Evolutionary conservation across 1,140 invertebrate species (phyloP), one percentile per base, ranked within the genome.

Genomic region (Globodera ellingtonae): DNA sequence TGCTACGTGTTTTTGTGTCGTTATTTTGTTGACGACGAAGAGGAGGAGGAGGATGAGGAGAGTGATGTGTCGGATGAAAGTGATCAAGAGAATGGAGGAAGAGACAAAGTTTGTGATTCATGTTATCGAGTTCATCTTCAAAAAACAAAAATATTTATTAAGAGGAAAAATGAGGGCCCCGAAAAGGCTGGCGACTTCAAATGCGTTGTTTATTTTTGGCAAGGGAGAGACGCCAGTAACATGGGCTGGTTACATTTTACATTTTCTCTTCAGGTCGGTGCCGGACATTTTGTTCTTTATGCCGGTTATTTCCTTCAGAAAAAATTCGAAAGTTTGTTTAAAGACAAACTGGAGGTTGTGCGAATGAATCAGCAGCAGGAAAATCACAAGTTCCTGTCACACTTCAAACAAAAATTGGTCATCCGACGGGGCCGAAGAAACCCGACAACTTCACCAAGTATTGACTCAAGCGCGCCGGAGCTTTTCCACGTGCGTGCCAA

Each of bases 241-340:
- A 98, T 98, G 96, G 97, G 97, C 35, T 99, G 97, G 97, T 92
- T 99, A 0, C 98, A 95, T 9, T 99, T 99, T 90, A 99, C 97
- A 0, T 99, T 99, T 90, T 94, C 79, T 46, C 75, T 94, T 91
- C 93, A 89, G 79, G 75, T 72, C 35, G 1, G 35, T 35, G 35
- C 35, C 3, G 35, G 3, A 35, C 35, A 35, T 35, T 35, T 35
- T 35, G 35, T 35, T 35, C 35, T 35, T 35, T 35, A 35, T 35
- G 70, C 8, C 13, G 47, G 78, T 79, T 70, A 21, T 56, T 82
- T 95, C 94, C 84, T 92, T 76, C 95, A 98, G 90, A 96, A 98
- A 89, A 98, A 97, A 90, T 99, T 99, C 91, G 97, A 98, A 90
- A 92, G 93, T 24, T 91, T 98, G 79, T 98, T 97, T 90, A 94